These are phyloP conservation scores for Sarcophaga caerulescens DNA, from an alignment of 2,888 invertebrate genomes.

Conservation along the genomic window DNA sequence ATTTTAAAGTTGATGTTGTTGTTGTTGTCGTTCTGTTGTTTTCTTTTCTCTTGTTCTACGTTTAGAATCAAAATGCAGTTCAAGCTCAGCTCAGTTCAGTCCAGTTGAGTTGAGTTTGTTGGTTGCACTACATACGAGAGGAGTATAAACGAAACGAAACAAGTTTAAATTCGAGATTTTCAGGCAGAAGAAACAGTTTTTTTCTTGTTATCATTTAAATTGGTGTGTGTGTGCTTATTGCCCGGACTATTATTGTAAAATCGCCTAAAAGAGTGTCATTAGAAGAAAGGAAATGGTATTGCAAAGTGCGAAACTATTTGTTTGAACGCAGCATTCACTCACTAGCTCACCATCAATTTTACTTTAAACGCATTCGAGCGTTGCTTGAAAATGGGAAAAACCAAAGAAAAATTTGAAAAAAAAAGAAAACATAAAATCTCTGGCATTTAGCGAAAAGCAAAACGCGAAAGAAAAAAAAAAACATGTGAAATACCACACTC, in stretches of 20 bases:
- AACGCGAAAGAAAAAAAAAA: no score
- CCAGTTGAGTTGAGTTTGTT: neutral
- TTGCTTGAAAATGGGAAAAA: no score
- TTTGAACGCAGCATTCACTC: neutral
- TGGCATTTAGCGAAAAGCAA: no score
- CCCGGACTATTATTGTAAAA: neutral
- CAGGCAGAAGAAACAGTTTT: neutral
- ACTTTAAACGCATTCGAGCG: no score
- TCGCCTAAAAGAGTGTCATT: neutral
- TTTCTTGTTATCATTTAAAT: no score
- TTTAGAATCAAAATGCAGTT: neutral
- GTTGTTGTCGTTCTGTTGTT: neutral
- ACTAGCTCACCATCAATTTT: no score
- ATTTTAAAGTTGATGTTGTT: constrained; percentile 27
- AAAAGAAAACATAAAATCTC: no score
- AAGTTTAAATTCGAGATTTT: neutral
- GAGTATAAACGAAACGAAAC: neutral
- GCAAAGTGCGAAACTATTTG: neutral
- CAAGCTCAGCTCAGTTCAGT: neutral
- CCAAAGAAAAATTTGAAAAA: no score
- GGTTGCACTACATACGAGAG: neutral
- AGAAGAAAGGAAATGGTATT: neutral
- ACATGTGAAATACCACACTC: no score
- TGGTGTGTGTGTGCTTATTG: neutral
- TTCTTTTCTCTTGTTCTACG: constrained; percentile 9